Conservation (phyloP, 2,888 invertebrate genomes). For the Calliscelio sp. region DNA sequence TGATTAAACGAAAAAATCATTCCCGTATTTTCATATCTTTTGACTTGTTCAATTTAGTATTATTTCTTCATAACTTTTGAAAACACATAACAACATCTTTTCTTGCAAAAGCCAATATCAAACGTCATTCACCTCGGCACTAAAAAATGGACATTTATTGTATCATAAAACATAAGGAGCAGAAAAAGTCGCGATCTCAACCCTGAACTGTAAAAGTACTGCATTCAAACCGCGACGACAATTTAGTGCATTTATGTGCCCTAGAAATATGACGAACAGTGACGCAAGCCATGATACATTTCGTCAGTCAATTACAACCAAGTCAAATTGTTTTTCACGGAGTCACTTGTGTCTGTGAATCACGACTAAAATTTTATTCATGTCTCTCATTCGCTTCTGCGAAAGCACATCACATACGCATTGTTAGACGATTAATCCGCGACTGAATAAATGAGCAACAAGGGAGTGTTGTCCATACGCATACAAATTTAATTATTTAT, state of each 20-base stretch:
- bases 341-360: slow-evolving; percentile 13
- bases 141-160: slow-evolving; percentile 41
- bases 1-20: too few species aligned
- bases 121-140: slow-evolving; percentile 1
- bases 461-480: slow-evolving; percentile 26
- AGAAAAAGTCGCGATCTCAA: slow-evolving; percentile 33
- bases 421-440: slow-evolving; percentile 51
- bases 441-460: slow-evolving; percentile 4
- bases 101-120: slow-evolving; percentile 34
- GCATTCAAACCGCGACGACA: slow-evolving; percentile 34
- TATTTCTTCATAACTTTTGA: too few species aligned
- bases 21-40: too few species aligned
- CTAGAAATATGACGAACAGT: slow-evolving; percentile 43
- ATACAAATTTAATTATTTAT: too few species aligned
- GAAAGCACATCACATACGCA: slow-evolving; percentile 18
- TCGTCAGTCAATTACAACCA: slow-evolving; percentile 49
- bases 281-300: slow-evolving; percentile 48
- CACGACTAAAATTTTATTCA: slow-evolving; percentile 17
- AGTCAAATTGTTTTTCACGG: background rate
- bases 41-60: too few species aligned
- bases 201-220: slow-evolving; percentile 44
- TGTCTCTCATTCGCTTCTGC: background rate
- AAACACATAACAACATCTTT: background rate
- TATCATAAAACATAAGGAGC: slow-evolving; percentile 24
- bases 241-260: slow-evolving; percentile 22